Conservation (phyloP, 1,140 invertebrate genomes). For the Asbolus verrucosus region DNA sequence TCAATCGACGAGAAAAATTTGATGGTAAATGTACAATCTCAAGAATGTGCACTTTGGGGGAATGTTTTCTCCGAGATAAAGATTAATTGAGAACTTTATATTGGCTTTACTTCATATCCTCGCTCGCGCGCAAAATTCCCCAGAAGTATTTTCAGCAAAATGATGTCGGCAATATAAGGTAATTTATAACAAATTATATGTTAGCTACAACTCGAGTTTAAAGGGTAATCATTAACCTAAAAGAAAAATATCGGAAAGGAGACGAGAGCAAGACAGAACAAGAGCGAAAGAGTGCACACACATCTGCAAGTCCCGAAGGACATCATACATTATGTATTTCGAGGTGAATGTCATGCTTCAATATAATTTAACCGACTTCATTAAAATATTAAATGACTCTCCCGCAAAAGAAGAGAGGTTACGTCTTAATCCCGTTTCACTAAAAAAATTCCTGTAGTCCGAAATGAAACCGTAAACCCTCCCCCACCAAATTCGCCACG, state of each 20-base stretch:
- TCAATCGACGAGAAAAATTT: neutral
- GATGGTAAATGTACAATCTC: neutral
- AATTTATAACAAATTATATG: conserved; percentile 1
- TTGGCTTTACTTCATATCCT: conserved; percentile 4
- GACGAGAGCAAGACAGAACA: no score
- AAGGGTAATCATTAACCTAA: neutral
- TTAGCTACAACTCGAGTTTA: neutral
- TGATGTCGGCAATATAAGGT: conserved; percentile 3
- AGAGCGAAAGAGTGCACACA: no score
- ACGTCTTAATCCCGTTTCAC: neutral
- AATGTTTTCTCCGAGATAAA: conserved; percentile 19
- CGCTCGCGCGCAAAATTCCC: neutral
- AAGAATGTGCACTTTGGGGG: neutral
- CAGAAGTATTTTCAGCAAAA: neutral
- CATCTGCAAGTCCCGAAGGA: no score
- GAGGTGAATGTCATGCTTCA: no score
- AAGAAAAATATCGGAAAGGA: no score
- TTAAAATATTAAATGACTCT: neutral
- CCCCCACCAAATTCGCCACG: no score
- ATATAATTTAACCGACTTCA: no score
- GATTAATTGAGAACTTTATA: conserved; percentile 21
- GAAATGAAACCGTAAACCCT: no score
- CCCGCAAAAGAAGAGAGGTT: neutral
- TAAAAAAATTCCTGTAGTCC: no score
- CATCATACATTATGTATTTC: neutral